Conservation (phyloP, 2,888 invertebrate genomes). For the Archaeoteleia sp. region DNA sequence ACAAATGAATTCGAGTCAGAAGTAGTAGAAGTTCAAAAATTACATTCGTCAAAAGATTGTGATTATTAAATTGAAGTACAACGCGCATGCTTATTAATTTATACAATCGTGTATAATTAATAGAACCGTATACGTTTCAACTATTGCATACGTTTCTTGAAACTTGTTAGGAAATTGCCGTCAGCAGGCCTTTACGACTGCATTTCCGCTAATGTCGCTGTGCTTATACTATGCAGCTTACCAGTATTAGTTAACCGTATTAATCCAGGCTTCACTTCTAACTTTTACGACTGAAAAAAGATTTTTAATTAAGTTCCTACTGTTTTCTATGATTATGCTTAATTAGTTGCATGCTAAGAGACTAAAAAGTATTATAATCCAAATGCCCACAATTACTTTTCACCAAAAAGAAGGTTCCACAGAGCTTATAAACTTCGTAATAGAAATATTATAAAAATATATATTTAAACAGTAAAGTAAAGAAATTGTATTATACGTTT, state of each 20-base stretch:
- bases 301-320: conserved; percentile 23
- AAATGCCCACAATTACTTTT: not conserved
- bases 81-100: conserved; percentile 16
- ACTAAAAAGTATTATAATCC: too few relatives aligned
- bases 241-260: conserved; percentile 30
- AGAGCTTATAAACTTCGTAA: too few relatives aligned
- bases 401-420: too few relatives aligned
- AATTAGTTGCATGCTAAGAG: too few relatives aligned
- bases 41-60: conserved; percentile 1
- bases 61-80: conserved; percentile 25
- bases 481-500: too few relatives aligned
- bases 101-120: conserved; percentile 29
- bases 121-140: conserved; percentile 26
- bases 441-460: not conserved
- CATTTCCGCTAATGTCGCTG: conserved; percentile 11
- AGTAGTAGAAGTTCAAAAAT: too few relatives aligned
- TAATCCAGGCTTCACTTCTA: conserved; percentile 26
- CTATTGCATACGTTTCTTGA: conserved; percentile 36
- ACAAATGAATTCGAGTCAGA: too few relatives aligned
- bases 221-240: conserved; percentile 14
- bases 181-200: conserved; percentile 42
- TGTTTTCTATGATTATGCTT: too few relatives aligned
- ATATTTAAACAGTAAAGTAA: not conserved
- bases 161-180: conserved; percentile 41
- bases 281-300: conserved; percentile 22